Evolutionary conservation across 2,113 vertebrate species (phyloP), one percentile per base, ranked within the genome.

Genomic region (Martes martes): DNA sequence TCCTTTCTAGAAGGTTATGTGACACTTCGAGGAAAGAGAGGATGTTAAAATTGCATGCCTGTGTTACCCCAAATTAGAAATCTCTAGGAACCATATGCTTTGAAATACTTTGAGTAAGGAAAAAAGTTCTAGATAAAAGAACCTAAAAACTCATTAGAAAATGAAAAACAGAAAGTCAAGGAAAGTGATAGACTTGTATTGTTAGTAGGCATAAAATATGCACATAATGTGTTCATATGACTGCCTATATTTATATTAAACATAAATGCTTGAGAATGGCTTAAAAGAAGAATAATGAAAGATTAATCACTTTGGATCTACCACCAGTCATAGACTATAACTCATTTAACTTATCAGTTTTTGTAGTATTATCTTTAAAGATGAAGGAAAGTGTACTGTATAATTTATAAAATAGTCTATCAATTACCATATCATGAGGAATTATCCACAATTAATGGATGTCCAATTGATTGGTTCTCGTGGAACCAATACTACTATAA

Each of bases 41-140:
- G 31, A 57, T 82, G n/a, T 36, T 73, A 47, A 74, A 71, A 76
- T 36, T 55, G 31, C 3, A 39, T 28, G 50, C 4, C 16, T 26
- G 28, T 85, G 5, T 39, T 45, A 87, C 14, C 39, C 36, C 11
- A 57, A 83, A 69, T 63, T 91, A 80, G 63, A 94, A 63, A 36
- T 88, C 73, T 86, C 81, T 91, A 55, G 28, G 47, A 90, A 89
- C n/a, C 21, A 39, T 71, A 50, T 87, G 47, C 42, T 96, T 96
- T 97, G 57, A 95, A 52, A 67, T 61, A 65, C 13, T 89, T 84
- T 18, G 3, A 81, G 7, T 50, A 86, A 87, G 81, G 10, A 79
- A 65, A 94, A 78, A 42, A 59, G 71, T 45, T 36, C 6, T 19
- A 73, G 1, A 61, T 93, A 71, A 92, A 92, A 90, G 8, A 57